These are phyloP conservation scores for Alcis repandata DNA, from an alignment of 2,888 invertebrate species.

Conservation along the genomic window DNA sequence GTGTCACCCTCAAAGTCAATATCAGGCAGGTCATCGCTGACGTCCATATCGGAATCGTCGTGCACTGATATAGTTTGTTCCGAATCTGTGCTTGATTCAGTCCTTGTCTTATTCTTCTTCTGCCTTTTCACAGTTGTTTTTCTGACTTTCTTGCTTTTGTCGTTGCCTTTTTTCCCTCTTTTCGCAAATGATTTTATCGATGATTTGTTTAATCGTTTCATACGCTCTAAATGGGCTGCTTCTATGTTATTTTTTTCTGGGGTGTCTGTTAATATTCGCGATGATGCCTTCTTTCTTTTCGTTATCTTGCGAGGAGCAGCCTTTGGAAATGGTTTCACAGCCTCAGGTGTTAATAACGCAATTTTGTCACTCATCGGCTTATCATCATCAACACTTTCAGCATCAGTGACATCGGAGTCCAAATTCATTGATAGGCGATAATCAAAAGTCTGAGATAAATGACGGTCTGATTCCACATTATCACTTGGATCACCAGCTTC, in stretches of 20 bases:
- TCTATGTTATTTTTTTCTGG: conserved; percentile 1
- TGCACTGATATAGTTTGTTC: conserved; percentile 2
- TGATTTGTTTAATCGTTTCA: not conserved
- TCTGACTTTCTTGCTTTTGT: not conserved
- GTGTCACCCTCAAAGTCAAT: conserved; percentile 1
- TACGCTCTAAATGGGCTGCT: not conserved
- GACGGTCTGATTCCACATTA: not conserved
- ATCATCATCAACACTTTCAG: not conserved
- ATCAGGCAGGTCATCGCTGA: not conserved
- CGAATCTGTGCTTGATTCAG: not conserved
- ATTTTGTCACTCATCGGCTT: not conserved
- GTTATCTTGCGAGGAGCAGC: not conserved
- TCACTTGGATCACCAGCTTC: not conserved
- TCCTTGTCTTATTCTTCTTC: conserved; percentile 3
- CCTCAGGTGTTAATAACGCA: conserved; percentile 1
- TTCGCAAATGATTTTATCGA: not conserved
- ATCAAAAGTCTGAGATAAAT: not conserved
- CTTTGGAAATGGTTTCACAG: not conserved
- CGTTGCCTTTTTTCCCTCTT: not conserved
- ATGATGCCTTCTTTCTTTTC: not conserved
- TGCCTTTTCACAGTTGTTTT: not conserved
- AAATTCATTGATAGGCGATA: not conserved
- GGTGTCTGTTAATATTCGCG: not conserved
- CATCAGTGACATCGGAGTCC: not conserved
- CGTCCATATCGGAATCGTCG: conserved; percentile 1